A percentile compares a stretch with the other conserved stretches of the same genome.
phyloP scores from a whole-genome alignment of 2,888 invertebrate genomes.

The Xestia ashworthii region DNA sequence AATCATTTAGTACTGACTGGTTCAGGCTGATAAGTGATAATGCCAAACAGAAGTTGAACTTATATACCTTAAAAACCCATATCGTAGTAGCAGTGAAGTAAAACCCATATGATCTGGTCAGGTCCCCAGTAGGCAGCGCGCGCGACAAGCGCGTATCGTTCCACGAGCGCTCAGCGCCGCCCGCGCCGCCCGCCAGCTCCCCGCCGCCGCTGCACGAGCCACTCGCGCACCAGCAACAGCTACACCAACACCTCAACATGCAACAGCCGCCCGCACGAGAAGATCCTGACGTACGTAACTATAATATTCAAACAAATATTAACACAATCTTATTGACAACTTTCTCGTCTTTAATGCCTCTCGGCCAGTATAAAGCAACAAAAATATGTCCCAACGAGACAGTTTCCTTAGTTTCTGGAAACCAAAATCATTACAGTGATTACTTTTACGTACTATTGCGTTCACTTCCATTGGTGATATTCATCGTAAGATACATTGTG shows the following conservation, averaged over 20 bases:
- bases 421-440: not conserved
- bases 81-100: not conserved
- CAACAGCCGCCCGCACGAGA: constrained; percentile 86
- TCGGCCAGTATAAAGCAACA: not conserved
- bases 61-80: not conserved
- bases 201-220: constrained; percentile 74
- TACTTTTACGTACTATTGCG: not conserved
- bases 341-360: not conserved
- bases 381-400: not conserved
- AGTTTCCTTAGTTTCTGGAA: not conserved
- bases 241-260: constrained; percentile 55
- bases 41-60: not conserved
- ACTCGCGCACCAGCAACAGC: constrained; percentile 55
- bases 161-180: constrained; percentile 91
- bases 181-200: constrained; percentile 56
- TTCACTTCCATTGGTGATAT: not conserved
- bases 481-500: not conserved
- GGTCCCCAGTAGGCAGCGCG: constrained; percentile 77
- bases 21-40: not conserved
- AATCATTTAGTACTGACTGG: not conserved
- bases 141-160: constrained; percentile 94
- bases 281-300: constrained; percentile 94
- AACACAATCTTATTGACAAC: not conserved
- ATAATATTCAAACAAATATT: not conserved
- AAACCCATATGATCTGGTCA: constrained; percentile 39